A percentile compares a stretch with the other conserved stretches of the same genome.
phyloP scores from a whole-genome alignment of 2,797 vertebrate species.

The Poeciliopsis paucimaculata region DNA sequence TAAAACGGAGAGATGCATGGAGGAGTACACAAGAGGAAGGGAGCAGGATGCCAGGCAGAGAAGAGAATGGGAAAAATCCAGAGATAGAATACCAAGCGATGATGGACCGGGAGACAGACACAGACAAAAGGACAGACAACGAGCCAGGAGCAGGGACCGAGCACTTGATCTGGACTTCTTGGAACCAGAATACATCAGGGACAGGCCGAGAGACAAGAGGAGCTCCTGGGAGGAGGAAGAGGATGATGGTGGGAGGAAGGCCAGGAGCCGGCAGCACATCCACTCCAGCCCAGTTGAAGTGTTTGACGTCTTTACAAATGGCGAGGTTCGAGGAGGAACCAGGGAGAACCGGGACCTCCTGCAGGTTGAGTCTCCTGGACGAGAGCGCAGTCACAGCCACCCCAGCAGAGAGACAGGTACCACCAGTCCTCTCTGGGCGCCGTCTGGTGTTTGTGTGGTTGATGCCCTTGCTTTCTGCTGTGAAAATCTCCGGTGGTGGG shows the following conservation, averaged over 20 bases:
- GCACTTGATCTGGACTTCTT: constrained; percentile 49
- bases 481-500: constrained; percentile 72
- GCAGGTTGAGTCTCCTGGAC: constrained; percentile 51
- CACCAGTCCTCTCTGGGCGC: constrained; percentile 46
- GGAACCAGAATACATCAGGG: constrained; percentile 25
- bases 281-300: constrained; percentile 66
- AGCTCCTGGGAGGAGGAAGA: constrained; percentile 63
- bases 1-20: constrained; percentile 40
- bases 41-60: constrained; percentile 43
- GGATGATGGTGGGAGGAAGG: constrained; percentile 26
- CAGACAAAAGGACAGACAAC: constrained; percentile 53
- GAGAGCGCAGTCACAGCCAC: constrained; percentile 55
- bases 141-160: constrained; percentile 60
- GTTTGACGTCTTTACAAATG: constrained; percentile 61
- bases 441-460: constrained; percentile 50
- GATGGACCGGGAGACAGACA: constrained; percentile 39
- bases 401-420: constrained; percentile 75
- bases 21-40: constrained; percentile 47
- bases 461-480: constrained; percentile 31
- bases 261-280: constrained; percentile 48
- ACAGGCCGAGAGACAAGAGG: constrained; percentile 25
- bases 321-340: constrained; percentile 45
- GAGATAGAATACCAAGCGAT: constrained; percentile 46
- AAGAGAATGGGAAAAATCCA: constrained; percentile 53
- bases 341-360: constrained; percentile 41